Base-by-base conservation (phyloP, 2,888 invertebrate genomes). In the Drosophila sordidula region DNA sequence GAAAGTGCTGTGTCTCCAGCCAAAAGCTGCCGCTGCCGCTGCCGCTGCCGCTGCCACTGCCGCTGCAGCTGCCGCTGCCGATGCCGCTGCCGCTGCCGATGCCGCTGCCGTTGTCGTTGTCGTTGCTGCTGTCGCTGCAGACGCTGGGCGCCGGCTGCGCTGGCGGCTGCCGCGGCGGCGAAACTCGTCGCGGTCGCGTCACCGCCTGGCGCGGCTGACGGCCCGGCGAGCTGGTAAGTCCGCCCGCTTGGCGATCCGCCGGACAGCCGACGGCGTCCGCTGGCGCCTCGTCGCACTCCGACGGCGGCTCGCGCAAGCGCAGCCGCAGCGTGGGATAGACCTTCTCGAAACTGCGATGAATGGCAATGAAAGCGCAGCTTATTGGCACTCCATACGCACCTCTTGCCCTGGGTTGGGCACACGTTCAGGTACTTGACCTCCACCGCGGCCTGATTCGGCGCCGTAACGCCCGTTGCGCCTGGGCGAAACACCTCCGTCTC, bases 141-240 rank as follows among this genome's bases (percentile, higher is more conserved):
- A 18, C 18, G 18, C 18, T 18, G 18, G 18, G 18, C 18, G 9
- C 6, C 9, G 9, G 39, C 49, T 4, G 32, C 29, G 29, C 9
- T 6, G 54, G 14, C 18, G 36, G 29, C 22, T 5, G 42, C 11
- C 16, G 22, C 8, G 9, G 42, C 41, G 12, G n/a, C n/a, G 11
- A 11, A 6, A 47, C 26, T 36, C 67, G 44, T 34, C 70, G 46
- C 22, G 71, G 55, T 4, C 18, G 50, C 25, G 56, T 56, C 25
- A 68, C 61, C 8, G 68, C 55, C 36, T 74, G 69, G 0, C 61
- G 74, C 4, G 22, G 0, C n/a, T 12, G 38, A 6, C 50, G 36
- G 4, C 25, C 4, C 49, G 32, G 1, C 54, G 62, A 9, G 50
- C 25, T 32, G 38, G 34, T 42, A 1, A 12, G 38, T 14, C 12